Evolutionary conservation across 2,113 vertebrate species (phyloP).

Genomic region (Castor canadensis): DNA sequence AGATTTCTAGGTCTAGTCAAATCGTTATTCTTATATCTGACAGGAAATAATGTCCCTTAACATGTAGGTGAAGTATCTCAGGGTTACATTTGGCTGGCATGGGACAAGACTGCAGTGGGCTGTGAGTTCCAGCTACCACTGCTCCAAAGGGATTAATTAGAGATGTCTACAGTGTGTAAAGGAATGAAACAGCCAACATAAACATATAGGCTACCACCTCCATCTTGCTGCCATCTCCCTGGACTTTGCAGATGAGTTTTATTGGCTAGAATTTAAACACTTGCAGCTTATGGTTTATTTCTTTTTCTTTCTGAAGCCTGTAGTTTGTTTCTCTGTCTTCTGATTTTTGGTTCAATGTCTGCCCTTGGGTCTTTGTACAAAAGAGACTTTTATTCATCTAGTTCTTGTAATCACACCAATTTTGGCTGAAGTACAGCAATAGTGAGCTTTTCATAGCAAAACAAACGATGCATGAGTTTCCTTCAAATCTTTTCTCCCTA

Average conservation of each 20-base stretch:
- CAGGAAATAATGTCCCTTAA: not conserved
- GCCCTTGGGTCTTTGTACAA: slow-evolving; percentile 57
- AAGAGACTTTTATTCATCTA: slow-evolving; percentile 64
- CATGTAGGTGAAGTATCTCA: not conserved
- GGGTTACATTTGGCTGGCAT: slow-evolving; percentile 3
- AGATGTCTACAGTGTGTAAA: slow-evolving; percentile 17
- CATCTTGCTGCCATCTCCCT: not conserved
- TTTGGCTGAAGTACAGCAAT: not conserved
- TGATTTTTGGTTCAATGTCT: slow-evolving; percentile 67
- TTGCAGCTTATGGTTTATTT: slow-evolving; percentile 63
- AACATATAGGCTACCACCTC: not conserved
- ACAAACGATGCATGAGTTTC: not conserved
- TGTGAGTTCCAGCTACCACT: not conserved
- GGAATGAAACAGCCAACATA: slow-evolving; percentile 32
- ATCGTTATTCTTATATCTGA: not conserved
- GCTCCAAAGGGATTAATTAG: slow-evolving; percentile 68
- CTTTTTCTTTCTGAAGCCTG: slow-evolving; percentile 63
- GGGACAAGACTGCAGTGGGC: not conserved
- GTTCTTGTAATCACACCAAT: slow-evolving; percentile 48
- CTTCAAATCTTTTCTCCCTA: not conserved
- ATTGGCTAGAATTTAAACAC: slow-evolving; percentile 51
- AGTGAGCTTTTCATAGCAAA: slow-evolving; percentile 12
- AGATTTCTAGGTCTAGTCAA: not conserved
- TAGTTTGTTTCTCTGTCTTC: slow-evolving; percentile 73
- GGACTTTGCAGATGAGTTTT: slow-evolving; percentile 58